Percentiles rank a stretch among this genome's conserved stretches.
These are phyloP conservation scores for Cosmorhoe ocellata DNA, from an alignment of 2,888 invertebrate genomes.

Conservation along the genomic window DNA sequence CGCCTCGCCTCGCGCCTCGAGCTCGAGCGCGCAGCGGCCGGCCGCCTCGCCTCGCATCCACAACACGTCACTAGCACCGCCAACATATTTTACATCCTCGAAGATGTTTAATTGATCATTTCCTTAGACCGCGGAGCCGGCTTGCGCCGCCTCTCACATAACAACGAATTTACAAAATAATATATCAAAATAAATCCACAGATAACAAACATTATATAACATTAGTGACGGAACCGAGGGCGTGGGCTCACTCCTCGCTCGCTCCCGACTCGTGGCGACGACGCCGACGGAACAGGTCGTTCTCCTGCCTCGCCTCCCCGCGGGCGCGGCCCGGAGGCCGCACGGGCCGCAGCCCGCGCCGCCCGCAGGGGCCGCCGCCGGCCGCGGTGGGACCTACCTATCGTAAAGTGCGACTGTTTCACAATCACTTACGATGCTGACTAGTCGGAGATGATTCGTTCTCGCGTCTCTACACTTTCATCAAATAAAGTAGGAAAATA, in stretches of 20 bases:
- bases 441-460: constrained; percentile 12
- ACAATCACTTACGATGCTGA: constrained; percentile 14
- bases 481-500: constrained; percentile 20
- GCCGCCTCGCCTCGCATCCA: no score
- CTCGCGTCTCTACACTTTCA: constrained; percentile 6
- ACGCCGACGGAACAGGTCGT: no score
- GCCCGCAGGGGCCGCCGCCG: no score
- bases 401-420: not conserved
- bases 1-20: no score
- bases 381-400: no score
- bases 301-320: no score
- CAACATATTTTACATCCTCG: constrained; percentile 53
- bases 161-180: constrained; percentile 45
- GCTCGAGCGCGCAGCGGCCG: no score
- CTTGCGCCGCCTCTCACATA: constrained; percentile 32
- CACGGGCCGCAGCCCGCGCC: no score
- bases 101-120: constrained; percentile 38
- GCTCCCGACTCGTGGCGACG: no score
- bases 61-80: constrained; percentile 51
- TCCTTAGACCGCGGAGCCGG: constrained; percentile 16
- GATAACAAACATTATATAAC: not conserved
- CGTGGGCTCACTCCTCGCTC: not conserved
- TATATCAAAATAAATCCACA: constrained; percentile 7
- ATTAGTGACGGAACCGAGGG: not conserved
- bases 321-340: no score